phyloP scores from a whole-genome alignment of 2,113 vertebrate species.

The Notarius quadriscutis region DNA sequence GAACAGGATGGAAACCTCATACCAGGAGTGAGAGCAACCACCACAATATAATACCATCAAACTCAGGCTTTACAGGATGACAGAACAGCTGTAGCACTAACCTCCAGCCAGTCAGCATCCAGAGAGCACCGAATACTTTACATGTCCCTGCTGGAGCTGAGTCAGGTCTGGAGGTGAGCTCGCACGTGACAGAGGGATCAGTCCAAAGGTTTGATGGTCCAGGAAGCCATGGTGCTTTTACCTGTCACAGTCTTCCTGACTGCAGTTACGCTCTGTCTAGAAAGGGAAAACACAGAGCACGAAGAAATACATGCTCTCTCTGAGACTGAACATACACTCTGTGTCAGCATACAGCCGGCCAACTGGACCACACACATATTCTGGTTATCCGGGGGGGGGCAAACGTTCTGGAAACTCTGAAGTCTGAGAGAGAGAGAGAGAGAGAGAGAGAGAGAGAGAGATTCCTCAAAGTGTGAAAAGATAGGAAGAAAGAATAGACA shows the following conservation, averaged over 20 bases:
- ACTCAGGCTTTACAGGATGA: constrained; percentile 35
- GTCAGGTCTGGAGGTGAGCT: background rate
- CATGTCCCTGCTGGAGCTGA: background rate
- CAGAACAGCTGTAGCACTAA: constrained; percentile 59
- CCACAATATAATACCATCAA: no score
- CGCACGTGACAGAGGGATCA: background rate
- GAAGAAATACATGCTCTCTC: no score
- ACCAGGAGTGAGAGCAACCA: constrained; percentile 54
- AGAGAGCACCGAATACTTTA: background rate
- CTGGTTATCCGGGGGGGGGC: no score
- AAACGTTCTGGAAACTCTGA: no score
- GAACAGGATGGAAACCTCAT: constrained; percentile 66
- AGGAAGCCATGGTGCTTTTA: background rate
- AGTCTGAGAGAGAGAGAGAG: no score
- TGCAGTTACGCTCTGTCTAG: background rate
- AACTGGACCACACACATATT: no score
- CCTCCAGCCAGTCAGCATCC: constrained; percentile 36
- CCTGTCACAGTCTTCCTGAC: background rate
- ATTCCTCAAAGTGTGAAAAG: no score
- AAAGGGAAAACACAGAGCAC: no score
- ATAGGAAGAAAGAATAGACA: no score
- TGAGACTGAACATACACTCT: no score
- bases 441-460: no score
- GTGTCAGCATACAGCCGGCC: no score
- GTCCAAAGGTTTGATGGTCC: background rate